Conservation (phyloP, 2,888 invertebrate species). For the Formica aserva region DNA sequence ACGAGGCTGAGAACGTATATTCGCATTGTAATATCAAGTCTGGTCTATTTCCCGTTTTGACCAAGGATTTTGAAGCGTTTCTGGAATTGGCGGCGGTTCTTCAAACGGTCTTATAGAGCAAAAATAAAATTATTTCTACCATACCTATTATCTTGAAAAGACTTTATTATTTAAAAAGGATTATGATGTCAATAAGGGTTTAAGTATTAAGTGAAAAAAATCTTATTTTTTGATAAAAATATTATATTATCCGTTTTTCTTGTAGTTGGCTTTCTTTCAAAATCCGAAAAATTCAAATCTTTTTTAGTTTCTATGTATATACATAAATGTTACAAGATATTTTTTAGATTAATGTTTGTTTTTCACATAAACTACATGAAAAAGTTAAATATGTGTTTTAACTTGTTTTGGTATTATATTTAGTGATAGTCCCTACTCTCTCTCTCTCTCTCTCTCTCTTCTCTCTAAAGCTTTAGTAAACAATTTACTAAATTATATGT, state of each 20-base stretch:
- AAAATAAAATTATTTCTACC: conserved; percentile 29
- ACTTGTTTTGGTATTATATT: not conserved
- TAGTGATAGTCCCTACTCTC: not conserved
- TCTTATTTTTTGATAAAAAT: conserved; percentile 60
- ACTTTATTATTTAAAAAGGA: conserved; percentile 83
- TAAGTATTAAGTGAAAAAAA: not conserved
- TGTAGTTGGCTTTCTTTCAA: conserved; percentile 44
- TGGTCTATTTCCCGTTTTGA: conserved; percentile 60
- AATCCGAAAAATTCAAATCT: not conserved
- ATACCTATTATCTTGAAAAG: conserved; percentile 81
- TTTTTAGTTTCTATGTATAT: not conserved
- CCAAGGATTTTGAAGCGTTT: not conserved
- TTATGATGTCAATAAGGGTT: conserved; percentile 65
- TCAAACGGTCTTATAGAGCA: not conserved
- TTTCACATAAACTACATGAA: not conserved
- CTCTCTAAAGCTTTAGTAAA: not conserved
- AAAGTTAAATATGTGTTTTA: not conserved
- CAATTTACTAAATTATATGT: not conserved
- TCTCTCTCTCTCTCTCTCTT: too few species aligned
- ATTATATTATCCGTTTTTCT: conserved; percentile 76
- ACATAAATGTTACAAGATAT: not conserved
- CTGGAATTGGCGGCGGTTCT: not conserved
- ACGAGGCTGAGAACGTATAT: conserved; percentile 76
- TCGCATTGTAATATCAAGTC: conserved; percentile 54
- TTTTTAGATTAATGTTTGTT: not conserved